Percentiles rank a stretch among this genome's conserved stretches.
These are phyloP conservation scores for Panthera leo DNA, from an alignment of 2,113 vertebrate genomes.

Conservation along the genomic window DNA sequence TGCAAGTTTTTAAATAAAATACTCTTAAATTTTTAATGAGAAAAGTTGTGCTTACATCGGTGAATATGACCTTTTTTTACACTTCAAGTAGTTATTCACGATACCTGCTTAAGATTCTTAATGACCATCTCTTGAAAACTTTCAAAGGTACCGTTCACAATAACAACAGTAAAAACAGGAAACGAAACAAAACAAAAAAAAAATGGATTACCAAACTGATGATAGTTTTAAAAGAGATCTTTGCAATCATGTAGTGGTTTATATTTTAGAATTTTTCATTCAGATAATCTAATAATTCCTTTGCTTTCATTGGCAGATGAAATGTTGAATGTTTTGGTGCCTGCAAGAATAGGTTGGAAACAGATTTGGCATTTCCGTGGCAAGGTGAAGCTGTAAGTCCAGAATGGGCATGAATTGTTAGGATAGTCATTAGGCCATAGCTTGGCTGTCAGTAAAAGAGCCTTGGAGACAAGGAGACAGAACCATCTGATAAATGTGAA, in stretches of 20 bases:
- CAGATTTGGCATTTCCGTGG: neutral
- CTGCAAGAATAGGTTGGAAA: neutral
- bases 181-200: neutral
- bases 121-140: neutral
- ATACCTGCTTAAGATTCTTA: neutral
- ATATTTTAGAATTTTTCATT: neutral
- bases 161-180: neutral
- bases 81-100: neutral
- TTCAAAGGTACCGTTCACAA: neutral
- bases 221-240: neutral
- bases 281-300: neutral
- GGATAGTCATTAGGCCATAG: neutral
- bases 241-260: neutral
- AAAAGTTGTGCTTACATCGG: neutral
- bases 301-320: neutral
- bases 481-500: neutral
- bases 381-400: neutral
- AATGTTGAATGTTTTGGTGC: neutral
- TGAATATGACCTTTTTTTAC: neutral
- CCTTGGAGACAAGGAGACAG: neutral
- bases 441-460: neutral
- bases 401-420: neutral
- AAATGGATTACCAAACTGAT: neutral
- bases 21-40: slow-evolving; percentile 1
- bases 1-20: neutral